phyloP scores from a whole-genome alignment of 1,140 invertebrate genomes.

The Vollenhovia emeryi region DNA sequence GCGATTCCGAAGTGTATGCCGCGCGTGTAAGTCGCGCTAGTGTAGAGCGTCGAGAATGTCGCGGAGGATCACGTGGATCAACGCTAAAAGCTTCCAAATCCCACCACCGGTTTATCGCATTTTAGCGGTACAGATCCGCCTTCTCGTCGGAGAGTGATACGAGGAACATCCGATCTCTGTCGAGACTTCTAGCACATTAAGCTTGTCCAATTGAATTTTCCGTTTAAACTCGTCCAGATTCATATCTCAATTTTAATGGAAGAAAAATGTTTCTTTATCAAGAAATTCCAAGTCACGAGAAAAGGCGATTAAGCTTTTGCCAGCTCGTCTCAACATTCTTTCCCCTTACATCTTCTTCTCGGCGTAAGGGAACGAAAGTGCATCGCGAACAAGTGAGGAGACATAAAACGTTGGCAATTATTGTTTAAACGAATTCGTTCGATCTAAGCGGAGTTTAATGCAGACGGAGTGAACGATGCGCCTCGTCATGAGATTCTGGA shows the following conservation, averaged over 20 bases:
- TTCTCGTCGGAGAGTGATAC: neutral
- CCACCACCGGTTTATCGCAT: conserved; percentile 44
- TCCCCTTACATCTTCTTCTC: neutral
- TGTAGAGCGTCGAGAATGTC: conserved; percentile 17
- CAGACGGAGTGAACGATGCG: neutral
- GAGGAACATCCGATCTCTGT: neutral
- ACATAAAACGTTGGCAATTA: conserved; percentile 17
- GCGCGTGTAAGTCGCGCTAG: neutral
- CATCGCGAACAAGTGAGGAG: neutral
- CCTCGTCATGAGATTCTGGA: neutral
- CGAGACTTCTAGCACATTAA: conserved; percentile 9
- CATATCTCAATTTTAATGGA: neutral
- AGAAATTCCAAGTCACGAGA: neutral
- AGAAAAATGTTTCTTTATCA: neutral
- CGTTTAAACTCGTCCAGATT: neutral
- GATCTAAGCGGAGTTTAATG: neutral
- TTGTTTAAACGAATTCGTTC: neutral
- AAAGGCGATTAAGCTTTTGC: neutral
- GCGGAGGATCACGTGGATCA: conserved; percentile 36
- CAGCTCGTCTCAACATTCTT: neutral
- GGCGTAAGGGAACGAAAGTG: neutral
- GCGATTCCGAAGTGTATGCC: neutral
- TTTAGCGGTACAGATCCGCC: conserved; percentile 9
- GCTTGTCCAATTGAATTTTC: conserved; percentile 33
- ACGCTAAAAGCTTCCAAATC: conserved; percentile 42